Conservation (phyloP, 1,140 invertebrate species). For the Pollicipes pollicipes region DNA sequence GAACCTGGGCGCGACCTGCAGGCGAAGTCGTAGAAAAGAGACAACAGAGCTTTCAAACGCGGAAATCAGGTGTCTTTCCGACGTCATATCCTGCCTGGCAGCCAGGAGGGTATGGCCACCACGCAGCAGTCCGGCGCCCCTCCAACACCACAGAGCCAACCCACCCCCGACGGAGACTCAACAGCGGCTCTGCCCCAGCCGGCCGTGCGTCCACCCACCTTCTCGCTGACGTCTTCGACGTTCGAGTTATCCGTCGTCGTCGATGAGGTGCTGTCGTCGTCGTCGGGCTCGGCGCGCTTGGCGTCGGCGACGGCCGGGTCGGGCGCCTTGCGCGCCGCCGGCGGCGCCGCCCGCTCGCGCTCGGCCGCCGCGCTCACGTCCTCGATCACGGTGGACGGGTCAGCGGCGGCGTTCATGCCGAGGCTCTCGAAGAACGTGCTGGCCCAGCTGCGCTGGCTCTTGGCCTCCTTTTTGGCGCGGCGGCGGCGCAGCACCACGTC, state of each 20-base stretch:
- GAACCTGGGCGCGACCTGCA: no score
- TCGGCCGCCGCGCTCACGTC: background rate
- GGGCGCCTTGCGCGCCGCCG: background rate
- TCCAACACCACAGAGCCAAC: no score
- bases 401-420: background rate
- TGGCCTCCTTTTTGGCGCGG: background rate
- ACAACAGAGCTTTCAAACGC: no score
- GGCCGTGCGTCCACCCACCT: background rate
- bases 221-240: background rate
- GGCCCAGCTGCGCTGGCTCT: background rate
- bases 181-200: no score
- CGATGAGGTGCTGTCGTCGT: background rate
- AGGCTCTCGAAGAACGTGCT: background rate
- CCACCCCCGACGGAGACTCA: no score
- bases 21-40: no score
- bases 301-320: background rate
- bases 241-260: background rate
- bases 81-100: no score
- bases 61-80: no score
- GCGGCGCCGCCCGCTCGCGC: background rate
- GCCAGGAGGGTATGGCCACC: no score
- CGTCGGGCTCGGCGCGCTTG: background rate
- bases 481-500: background rate
- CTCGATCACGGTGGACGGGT: background rate
- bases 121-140: no score